These are phyloP conservation scores for Eulacestoma nigropectus DNA, from an alignment of 2,113 vertebrate genomes.

Conservation along the genomic window DNA sequence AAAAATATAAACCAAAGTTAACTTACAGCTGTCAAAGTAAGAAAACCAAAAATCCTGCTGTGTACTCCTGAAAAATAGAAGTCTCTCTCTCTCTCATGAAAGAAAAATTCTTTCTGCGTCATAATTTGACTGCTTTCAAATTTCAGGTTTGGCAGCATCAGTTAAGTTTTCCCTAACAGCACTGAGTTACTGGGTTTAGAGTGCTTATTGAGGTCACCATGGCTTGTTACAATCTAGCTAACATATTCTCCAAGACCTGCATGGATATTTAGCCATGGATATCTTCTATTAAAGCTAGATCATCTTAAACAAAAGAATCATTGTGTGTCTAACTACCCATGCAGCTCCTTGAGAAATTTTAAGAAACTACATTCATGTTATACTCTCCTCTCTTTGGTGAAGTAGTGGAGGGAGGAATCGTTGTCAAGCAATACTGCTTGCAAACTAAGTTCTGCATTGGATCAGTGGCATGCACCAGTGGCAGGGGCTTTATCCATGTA, in stretches of 20 bases:
- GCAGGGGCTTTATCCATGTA: not conserved
- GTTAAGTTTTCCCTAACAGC: not conserved
- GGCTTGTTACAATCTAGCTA: not conserved
- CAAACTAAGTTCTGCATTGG: not conserved
- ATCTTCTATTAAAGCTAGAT: slow-evolving; percentile 35
- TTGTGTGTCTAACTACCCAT: slow-evolving; percentile 26
- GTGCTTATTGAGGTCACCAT: not conserved
- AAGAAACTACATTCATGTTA: not conserved
- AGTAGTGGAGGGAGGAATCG: not conserved
- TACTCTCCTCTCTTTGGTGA: not conserved
- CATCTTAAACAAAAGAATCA: slow-evolving; percentile 16
- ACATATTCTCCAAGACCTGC: slow-evolving; percentile 9
- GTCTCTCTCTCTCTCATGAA: not conserved
- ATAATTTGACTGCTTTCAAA: not conserved
- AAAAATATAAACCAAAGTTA: not conserved
- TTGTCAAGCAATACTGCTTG: not conserved
- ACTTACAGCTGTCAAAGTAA: not conserved
- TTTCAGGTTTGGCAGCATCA: not conserved
- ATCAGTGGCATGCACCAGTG: slow-evolving; percentile 7
- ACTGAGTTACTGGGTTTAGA: not conserved
- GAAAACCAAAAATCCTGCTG: not conserved
- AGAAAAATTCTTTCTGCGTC: not conserved
- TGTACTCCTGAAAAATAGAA: not conserved
- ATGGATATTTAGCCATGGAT: slow-evolving; percentile 4
- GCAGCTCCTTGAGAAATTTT: slow-evolving; percentile 9